Evolutionary conservation across 2,113 vertebrate species (phyloP).

Genomic region (Ptilorrhoa leucosticta): DNA sequence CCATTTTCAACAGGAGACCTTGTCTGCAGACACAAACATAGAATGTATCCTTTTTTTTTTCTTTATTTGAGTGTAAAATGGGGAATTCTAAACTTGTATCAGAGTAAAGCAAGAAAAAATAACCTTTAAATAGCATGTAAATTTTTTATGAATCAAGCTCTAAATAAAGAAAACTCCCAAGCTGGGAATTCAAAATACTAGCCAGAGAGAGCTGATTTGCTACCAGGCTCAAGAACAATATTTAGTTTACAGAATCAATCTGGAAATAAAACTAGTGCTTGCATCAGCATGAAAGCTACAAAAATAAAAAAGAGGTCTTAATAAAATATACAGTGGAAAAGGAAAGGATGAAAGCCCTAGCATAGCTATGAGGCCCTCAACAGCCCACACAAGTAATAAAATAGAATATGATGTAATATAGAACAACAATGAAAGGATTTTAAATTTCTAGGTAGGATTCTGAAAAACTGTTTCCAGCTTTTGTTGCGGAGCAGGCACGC

Average conservation of each 20-base stretch:
- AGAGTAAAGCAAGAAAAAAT: conserved; percentile 55
- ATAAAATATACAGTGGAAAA: conserved; percentile 61
- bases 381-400: conserved; percentile 58
- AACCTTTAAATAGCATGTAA: conserved; percentile 64
- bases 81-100: conserved; percentile 48
- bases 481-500: not conserved
- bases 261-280: conserved; percentile 66
- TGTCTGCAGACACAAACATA: conserved; percentile 12
- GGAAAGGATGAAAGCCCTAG: conserved; percentile 57
- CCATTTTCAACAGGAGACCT: conserved; percentile 26
- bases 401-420: conserved; percentile 62
- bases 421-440: conserved; percentile 63
- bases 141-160: conserved; percentile 70
- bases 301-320: conserved; percentile 61
- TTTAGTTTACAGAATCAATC: conserved; percentile 68
- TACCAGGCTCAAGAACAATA: conserved; percentile 64
- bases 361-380: conserved; percentile 38
- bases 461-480: conserved; percentile 48
- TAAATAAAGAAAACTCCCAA: conserved; percentile 67
- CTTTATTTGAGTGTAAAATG: conserved; percentile 50
- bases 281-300: conserved; percentile 62
- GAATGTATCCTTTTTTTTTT: not conserved
- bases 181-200: conserved; percentile 64
- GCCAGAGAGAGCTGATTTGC: conserved; percentile 56
- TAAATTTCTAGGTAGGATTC: conserved; percentile 52